Evolutionary conservation across 2,113 vertebrate species (phyloP), one percentile per base, ranked within the genome.

Genomic region (Gasterosteus aculeatus): DNA sequence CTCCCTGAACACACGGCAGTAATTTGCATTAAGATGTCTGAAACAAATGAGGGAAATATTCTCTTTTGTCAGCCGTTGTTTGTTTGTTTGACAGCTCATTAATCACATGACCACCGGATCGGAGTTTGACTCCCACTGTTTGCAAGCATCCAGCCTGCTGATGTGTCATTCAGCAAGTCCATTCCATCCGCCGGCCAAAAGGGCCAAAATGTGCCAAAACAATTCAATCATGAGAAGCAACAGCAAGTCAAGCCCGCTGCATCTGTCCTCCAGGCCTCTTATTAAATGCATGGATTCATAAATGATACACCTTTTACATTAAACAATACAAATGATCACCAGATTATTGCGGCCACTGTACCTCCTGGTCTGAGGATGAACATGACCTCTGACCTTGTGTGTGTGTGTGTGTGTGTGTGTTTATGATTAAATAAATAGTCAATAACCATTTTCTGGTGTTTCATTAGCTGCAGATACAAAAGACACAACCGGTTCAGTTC

Each of bases 371-470:
- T 77, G 42, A 59, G 19, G 35, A 29, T 47, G 57, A 77, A 19
- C 33, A 16, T 53, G 60, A 78, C 60, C 39, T 67, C 42, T 70
- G 65, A 66, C 54, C 76, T 56, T 56, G 16, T 61, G 49, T 33
- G 14, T 10, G 31, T n/a, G n/a, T n/a, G n/a, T 56, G 16, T 61
- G 49, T 33, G 14, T 10, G 56, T 18, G 0, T 19, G 18, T 54
- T 15, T 0, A 41, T 54, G 3, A 67, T 53, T n/a, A 49, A 54
- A 39, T 15, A 26, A 7, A 33, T 19, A 10, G 18, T 47, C 18
- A 4, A 12, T 3, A 51, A 62, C 1, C 42, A 26, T 60, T 54
- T 22, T 35, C 22, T 11, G 5, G 9, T 35, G 14, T 29, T 49
- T 26, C 46, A 78, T 12, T 9, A 49, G 31, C 49, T 39, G 54